These are phyloP conservation scores for Corvus cornix DNA, from an alignment of 2,113 vertebrate genomes.

Conservation along the genomic window DNA sequence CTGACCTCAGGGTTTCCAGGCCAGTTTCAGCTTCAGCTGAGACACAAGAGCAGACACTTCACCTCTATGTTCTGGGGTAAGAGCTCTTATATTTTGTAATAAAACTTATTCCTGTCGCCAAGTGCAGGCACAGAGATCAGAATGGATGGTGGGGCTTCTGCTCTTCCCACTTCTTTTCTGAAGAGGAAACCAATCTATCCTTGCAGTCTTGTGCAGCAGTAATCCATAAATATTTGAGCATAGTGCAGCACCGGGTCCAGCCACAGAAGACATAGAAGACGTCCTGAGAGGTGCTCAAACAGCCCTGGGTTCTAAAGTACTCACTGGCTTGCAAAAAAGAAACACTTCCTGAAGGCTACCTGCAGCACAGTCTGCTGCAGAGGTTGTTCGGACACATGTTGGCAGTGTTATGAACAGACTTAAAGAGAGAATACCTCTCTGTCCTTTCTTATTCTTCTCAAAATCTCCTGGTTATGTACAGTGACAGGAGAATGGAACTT, in stretches of 20 bases:
- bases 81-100: background rate
- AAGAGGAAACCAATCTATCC: background rate
- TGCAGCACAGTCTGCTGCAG: background rate
- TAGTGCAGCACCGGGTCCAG: background rate
- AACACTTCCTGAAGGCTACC: background rate
- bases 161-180: background rate
- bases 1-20: constrained; percentile 60
- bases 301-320: background rate
- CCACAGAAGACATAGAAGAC: background rate
- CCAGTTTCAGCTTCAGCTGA: background rate
- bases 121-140: background rate
- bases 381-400: background rate
- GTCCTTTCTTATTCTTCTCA: background rate
- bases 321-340: background rate
- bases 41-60: background rate
- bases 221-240: background rate
- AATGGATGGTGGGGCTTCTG: background rate
- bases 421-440: background rate
- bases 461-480: background rate
- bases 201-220: background rate
- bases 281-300: background rate
- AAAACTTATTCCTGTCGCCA: background rate
- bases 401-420: background rate
- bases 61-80: background rate
- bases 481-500: background rate